Conservation (phyloP, 64 coral and sea anemone species). For the Platygyra sinensis region DNA sequence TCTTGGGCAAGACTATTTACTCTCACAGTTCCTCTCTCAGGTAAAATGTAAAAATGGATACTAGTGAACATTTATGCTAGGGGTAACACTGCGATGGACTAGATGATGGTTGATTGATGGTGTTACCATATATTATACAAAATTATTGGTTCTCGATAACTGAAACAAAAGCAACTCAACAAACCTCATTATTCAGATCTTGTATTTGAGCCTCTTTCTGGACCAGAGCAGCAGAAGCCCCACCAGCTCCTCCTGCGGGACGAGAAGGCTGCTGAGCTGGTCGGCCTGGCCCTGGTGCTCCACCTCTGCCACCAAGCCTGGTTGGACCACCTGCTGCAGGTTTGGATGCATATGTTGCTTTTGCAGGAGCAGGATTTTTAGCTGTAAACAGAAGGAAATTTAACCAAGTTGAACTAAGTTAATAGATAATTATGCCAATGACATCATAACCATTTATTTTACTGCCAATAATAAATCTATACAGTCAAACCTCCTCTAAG, state of each 20-base stretch:
- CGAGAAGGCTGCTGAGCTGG: neutral
- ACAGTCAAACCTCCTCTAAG: too few species aligned
- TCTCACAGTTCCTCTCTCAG: too few species aligned
- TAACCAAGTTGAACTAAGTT: neutral
- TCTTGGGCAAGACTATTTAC: too few species aligned
- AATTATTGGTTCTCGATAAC: too few species aligned
- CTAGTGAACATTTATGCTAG: too few species aligned
- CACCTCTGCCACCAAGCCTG: neutral
- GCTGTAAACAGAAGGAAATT: neutral
- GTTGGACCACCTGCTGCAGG: neutral
- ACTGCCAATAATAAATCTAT: too few species aligned
- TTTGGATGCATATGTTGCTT: neutral
- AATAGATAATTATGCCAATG: too few species aligned
- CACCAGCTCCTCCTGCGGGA: neutral
- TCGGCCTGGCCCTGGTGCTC: neutral
- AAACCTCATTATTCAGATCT: constrained; percentile 47
- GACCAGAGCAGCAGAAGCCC: constrained; percentile 15
- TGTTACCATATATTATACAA: too few species aligned
- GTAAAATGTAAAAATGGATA: too few species aligned
- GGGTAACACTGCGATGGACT: too few species aligned
- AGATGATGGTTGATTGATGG: too few species aligned
- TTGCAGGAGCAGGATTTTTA: neutral
- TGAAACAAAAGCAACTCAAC: neutral
- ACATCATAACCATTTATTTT: too few species aligned
- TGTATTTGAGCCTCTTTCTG: constrained; percentile 44